phyloP scores from a whole-genome alignment of 2,888 invertebrate species.

The Drosophila paramelanica region DNA sequence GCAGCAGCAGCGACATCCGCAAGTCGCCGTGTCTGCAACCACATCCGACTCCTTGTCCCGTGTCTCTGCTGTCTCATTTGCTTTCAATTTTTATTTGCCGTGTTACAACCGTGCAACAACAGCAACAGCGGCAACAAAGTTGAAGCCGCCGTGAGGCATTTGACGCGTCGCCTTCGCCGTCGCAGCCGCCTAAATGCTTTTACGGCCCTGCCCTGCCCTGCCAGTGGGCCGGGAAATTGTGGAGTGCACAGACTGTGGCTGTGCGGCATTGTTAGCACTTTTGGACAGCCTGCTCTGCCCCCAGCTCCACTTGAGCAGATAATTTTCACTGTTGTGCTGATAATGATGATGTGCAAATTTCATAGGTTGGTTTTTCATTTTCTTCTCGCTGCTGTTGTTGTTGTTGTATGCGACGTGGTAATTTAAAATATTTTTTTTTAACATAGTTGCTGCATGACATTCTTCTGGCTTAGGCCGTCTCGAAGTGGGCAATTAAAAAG shows the following conservation, averaged over 20 bases:
- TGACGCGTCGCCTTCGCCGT: constrained; percentile 65
- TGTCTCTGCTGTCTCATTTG: constrained; percentile 77
- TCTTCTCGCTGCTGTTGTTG: background rate
- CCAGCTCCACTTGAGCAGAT: constrained; percentile 75
- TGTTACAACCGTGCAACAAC: constrained; percentile 63
- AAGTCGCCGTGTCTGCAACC: constrained; percentile 47
- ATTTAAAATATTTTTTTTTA: constrained; percentile 33
- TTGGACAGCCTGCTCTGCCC: constrained; percentile 59
- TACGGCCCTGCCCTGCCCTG: constrained; percentile 1
- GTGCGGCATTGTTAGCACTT: constrained; percentile 62
- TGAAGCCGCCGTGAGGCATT: constrained; percentile 74
- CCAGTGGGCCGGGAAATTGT: background rate
- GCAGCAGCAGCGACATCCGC: constrained; percentile 37
- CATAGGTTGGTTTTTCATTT: constrained; percentile 35
- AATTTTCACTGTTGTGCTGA: constrained; percentile 78
- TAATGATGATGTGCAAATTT: constrained; percentile 81
- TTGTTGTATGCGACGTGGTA: constrained; percentile 21
- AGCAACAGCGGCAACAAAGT: constrained; percentile 54
- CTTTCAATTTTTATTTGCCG: constrained; percentile 79
- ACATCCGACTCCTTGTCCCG: constrained; percentile 49
- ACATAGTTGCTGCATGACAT: constrained; percentile 41
- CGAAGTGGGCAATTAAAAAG: constrained; percentile 68
- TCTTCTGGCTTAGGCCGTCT: constrained; percentile 27
- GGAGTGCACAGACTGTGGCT: constrained; percentile 37
- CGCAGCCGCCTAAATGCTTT: constrained; percentile 62